Percentiles rank a stretch among this genome's conserved stretches.
phyloP scores from a whole-genome alignment of 2,797 vertebrate species.

The Notamacropus eugenii region DNA sequence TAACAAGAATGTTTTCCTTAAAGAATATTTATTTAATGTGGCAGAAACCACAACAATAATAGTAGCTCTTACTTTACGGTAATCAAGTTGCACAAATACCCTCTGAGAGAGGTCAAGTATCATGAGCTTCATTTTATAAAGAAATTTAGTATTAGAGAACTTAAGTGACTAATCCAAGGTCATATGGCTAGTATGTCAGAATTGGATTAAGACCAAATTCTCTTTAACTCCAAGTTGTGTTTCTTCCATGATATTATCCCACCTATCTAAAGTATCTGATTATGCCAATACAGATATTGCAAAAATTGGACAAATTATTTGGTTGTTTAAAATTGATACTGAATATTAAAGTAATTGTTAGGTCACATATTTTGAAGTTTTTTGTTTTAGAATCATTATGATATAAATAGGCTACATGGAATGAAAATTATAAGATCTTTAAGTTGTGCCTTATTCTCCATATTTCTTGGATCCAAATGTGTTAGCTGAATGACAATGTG shows the following conservation, averaged over 20 bases:
- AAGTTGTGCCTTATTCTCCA: slow-evolving; percentile 11
- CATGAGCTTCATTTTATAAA: neutral
- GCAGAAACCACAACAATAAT: neutral
- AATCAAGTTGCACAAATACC: neutral
- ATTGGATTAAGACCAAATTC: neutral
- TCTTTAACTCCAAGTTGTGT: neutral
- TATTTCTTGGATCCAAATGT: neutral
- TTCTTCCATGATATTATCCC: neutral
- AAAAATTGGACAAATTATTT: slow-evolving; percentile 45
- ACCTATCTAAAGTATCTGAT: neutral
- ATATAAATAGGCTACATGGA: slow-evolving; percentile 31
- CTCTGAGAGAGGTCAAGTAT: neutral
- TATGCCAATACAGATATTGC: slow-evolving; percentile 9
- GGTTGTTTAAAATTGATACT: neutral
- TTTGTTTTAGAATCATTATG: neutral
- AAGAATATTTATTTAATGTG: neutral
- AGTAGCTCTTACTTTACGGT: neutral
- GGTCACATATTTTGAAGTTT: neutral
- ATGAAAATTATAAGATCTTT: neutral
- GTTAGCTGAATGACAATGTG: slow-evolving; percentile 34
- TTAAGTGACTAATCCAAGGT: neutral
- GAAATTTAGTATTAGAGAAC: neutral
- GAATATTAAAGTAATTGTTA: neutral
- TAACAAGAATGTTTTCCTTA: neutral
- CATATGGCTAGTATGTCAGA: neutral